Base-by-base conservation (phyloP, 2,888 invertebrate species). In the Melolontha melolontha region DNA sequence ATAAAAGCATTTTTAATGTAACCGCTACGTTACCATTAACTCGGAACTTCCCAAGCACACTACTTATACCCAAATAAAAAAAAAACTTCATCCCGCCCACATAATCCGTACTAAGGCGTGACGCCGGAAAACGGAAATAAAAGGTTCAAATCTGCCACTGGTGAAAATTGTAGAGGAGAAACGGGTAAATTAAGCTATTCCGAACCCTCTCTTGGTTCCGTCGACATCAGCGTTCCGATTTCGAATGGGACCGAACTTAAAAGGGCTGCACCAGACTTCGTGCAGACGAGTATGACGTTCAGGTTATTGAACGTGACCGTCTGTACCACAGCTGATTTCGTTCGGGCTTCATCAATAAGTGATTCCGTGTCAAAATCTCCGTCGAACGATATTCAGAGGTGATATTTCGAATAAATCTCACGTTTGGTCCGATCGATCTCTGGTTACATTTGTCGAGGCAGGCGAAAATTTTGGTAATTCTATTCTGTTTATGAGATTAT, bases 241-340 rank as follows among this genome's bases (percentile, higher is more conserved):
- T 16, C 39, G 29, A 42, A 40, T 52, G 34, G 16, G 27, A 41
- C 47, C 52, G n/a, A 64, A 52, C 52, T 42, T 64, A 47, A 27
- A 27, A 29, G 34, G 14, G 12, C 16, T 17, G 12, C 29, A 16
- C 39, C 27, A 52, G 51, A 64, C 64, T 51, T 44, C 29, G 41
- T 54, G 29, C 44, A 52, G 64, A 52, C 64, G 52, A 10, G 52
- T 64, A 51, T 29, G 59, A 29, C 59, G 52, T 29, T 64, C 27
- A n/a, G 64, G 64, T 52, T 64, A 64, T 52, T 54, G 64, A 52
- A 64, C 64, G 64, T 64, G 64, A 40, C 44, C 64, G 64, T 51
- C 52, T 54, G 52, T 41, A 54, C 52, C 52, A 51, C 64, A 64
- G 52, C 64, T 64, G 64, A 64, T 52, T 54, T 27, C 44, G 52